These are phyloP conservation scores for Drosophila prosaltans DNA, from an alignment of 1,140 invertebrate species.

Conservation along the genomic window DNA sequence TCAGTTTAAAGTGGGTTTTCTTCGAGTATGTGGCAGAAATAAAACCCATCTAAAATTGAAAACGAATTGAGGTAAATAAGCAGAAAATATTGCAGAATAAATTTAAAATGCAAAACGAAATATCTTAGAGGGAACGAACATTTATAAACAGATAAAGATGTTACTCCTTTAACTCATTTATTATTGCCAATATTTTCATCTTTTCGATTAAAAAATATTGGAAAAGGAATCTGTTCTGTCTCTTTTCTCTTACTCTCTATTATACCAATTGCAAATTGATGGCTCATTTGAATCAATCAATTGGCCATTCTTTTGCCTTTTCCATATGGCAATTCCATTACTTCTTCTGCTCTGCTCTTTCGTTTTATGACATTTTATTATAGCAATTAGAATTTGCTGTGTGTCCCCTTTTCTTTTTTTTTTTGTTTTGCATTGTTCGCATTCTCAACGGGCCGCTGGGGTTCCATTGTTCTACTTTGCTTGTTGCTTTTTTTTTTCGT, in stretches of 20 bases:
- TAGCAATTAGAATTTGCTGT: constrained; percentile 64
- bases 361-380: constrained; percentile 76
- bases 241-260: too few species aligned
- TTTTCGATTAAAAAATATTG: too few species aligned
- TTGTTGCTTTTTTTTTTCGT: constrained; percentile 25
- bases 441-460: neutral
- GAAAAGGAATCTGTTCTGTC: too few species aligned
- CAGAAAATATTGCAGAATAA: constrained; percentile 12
- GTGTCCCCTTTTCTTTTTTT: constrained; percentile 32
- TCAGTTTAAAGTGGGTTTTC: constrained; percentile 38
- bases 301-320: constrained; percentile 8
- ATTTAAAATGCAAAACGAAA: constrained; percentile 1
- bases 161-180: too few species aligned
- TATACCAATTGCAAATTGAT: neutral
- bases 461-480: neutral
- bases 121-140: constrained; percentile 12
- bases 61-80: neutral
- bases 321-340: constrained; percentile 1
- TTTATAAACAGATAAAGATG: too few species aligned
- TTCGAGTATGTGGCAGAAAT: neutral
- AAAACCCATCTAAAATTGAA: neutral
- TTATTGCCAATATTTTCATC: too few species aligned
- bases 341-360: constrained; percentile 39
- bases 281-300: constrained; percentile 32
- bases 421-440: constrained; percentile 38